Base-by-base conservation (phyloP, 53 echinoderm and acorn worm species). In the Paracentrotus lividus region DNA sequence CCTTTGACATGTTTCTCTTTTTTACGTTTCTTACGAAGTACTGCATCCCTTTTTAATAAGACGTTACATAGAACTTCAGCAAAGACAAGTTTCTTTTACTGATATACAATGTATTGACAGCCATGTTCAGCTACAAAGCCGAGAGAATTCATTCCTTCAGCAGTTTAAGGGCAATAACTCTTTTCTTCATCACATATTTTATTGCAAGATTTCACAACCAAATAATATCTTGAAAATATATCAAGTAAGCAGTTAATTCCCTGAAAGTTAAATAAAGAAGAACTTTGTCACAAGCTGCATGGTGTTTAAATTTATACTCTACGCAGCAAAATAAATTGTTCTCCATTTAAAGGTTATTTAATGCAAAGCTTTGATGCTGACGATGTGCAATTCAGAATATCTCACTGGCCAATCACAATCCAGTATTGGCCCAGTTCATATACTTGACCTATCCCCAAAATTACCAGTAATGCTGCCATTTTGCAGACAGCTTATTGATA, bases 221-320 rank as follows among this genome's bases (percentile, higher is more conserved):
- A 33, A 57, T 10, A 6, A 47, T 81, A 76, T 49, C 24, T 9
- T 9, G 1, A 45, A 7, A 26, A 81, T 45, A 47, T n/a, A 23
- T 81, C 8, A 26, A 45, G 34, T 81, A n/a, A 81, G 81, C 81
- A 81, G 81, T 47, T 16, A 81, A 81, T 26, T 47, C 81, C 81
- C 47, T 44, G 47, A 81, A 78, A 81, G 4, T 72, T 72, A 40
- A 20, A 72, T 4, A 10, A 38, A 72, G 72, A n/a, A n/a, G n/a
- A n/a, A n/a, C n/a, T n/a, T n/a, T n/a, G n/a, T n/a, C n/a, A n/a
- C n/a, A n/a, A n/a, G n/a, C n/a, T 72, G 40, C 72, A 72, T 20
- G 38, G 36, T 20, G 13, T 36, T n/a, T 18, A n/a, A 72, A 15
- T 16, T 3, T 72, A 36, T 27, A 61, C 61, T 27, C 61, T 26